Conservation (phyloP, 2,797 vertebrate genomes). For the Benthosema pterotum region DNA sequence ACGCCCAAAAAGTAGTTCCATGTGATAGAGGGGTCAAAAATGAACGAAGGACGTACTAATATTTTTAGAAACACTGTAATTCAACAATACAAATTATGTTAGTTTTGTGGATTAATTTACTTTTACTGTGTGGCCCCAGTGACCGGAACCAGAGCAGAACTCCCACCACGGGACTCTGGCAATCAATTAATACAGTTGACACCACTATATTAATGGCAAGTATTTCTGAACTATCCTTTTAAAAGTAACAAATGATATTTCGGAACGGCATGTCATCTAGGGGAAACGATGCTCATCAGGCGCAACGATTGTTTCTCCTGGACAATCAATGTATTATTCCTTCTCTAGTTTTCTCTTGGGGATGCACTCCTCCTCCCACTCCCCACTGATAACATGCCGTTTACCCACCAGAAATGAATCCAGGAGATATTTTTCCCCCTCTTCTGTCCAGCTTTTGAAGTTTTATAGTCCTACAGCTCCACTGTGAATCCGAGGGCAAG, state of each 20-base stretch:
- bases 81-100: no score
- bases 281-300: constrained; percentile 11
- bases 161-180: no score
- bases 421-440: constrained; percentile 56
- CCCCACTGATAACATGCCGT: constrained; percentile 50
- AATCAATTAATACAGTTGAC: no score
- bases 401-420: constrained; percentile 60
- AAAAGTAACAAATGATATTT: not conserved
- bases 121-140: no score
- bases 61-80: no score
- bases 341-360: constrained; percentile 28
- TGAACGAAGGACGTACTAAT: no score
- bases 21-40: no score
- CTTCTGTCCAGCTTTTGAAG: constrained; percentile 64
- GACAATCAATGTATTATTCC: constrained; percentile 7
- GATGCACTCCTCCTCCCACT: constrained; percentile 47
- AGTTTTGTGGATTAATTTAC: no score
- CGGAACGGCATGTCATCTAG: constrained; percentile 23
- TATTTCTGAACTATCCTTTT: no score
- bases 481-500: constrained; percentile 42
- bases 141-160: no score
- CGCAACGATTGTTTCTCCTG: constrained; percentile 39
- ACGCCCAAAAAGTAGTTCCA: no score
- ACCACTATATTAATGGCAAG: no score
- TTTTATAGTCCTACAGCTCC: constrained; percentile 60